Evolutionary conservation across 2,797 vertebrate genomes (phyloP).

Genomic region (Botia kubotai): DNA sequence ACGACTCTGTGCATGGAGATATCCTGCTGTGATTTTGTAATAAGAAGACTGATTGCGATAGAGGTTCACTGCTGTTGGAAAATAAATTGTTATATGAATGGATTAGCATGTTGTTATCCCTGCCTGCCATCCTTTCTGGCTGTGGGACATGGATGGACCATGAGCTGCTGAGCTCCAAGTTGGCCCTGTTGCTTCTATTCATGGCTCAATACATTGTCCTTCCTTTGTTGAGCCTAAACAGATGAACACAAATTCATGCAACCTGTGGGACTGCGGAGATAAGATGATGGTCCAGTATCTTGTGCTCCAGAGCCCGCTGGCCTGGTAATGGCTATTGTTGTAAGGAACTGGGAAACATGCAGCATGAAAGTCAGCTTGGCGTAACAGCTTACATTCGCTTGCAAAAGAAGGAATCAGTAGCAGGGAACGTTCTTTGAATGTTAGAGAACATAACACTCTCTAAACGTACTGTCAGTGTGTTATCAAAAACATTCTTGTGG

Average conservation of each 20-base stretch:
- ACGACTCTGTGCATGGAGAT: slow-evolving; percentile 34
- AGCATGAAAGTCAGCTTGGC: background rate
- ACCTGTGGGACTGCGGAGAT: slow-evolving; percentile 44
- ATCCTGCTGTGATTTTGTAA: slow-evolving; percentile 49
- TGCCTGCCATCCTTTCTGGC: slow-evolving; percentile 46
- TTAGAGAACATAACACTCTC: too few species aligned
- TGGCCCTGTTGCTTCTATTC: slow-evolving; percentile 39
- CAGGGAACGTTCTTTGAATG: too few species aligned
- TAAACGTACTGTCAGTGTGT: too few species aligned
- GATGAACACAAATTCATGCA: slow-evolving; percentile 48
- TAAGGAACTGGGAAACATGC: slow-evolving; percentile 31
- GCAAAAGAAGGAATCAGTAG: background rate
- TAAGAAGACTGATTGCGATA: slow-evolving; percentile 32
- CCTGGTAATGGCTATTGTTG: slow-evolving; percentile 47
- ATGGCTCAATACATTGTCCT: slow-evolving; percentile 43
- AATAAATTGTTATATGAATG: slow-evolving; percentile 55
- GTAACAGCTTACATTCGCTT: background rate
- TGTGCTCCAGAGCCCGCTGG: slow-evolving; percentile 35
- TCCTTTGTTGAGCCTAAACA: slow-evolving; percentile 53
- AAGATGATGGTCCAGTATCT: slow-evolving; percentile 41
- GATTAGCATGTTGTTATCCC: slow-evolving; percentile 44
- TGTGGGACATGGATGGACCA: slow-evolving; percentile 46
- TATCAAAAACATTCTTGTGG: too few species aligned
- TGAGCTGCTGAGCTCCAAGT: slow-evolving; percentile 42
- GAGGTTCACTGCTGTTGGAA: slow-evolving; percentile 32